Evolutionary conservation across 2,797 vertebrate genomes (phyloP), one percentile per base, ranked within the genome.

Genomic region (Sternarchorhynchus goeldii): DNA sequence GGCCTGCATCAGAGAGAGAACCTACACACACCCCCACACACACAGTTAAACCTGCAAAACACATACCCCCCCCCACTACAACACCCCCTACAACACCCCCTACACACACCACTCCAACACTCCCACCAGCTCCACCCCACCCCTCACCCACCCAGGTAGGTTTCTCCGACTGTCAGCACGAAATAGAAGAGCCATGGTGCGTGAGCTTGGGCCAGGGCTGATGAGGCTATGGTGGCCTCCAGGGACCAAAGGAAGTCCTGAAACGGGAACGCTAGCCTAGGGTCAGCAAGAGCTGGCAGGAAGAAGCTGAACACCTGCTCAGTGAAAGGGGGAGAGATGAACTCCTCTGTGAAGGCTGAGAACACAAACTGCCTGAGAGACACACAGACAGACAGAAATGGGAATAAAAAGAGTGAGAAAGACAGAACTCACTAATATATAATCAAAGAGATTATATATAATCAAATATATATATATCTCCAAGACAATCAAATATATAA

Each of bases 161-260:
- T 96, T 90, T 98, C 96, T 41, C 96, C 97, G 45, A 94, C 93
- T 70, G 94, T 95, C 73, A 99, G 93, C 73, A 98, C 95, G 73
- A 98, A 97, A 89, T 98, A 98, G 87, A 99, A 96, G 75, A 99
- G 93, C 97, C 97, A 98, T 0, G 98, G 97, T 0, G 95, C 95
- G 83, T 89, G 90, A 76, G 88, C 90, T 59, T 90, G 88, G 71
- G 88, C 85, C 17, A 88, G 80, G 14, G 90, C 85, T 20, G 87
- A 88, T 21, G 90, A 89, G 70, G 77, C 65, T 75, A 95, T 88
- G 39, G 90, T 91, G 84, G 85, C 76, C 89, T 94, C 92, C 73
- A 99, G 94, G 80, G 96, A 95, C 85, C 90, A 93, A 86, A 99
- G 92, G 88, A 98, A 99, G 86, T 94, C 93, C 87, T 98, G 95